These are phyloP conservation scores for Ctena decussata DNA, from an alignment of 2,888 invertebrate species.

Conservation along the genomic window DNA sequence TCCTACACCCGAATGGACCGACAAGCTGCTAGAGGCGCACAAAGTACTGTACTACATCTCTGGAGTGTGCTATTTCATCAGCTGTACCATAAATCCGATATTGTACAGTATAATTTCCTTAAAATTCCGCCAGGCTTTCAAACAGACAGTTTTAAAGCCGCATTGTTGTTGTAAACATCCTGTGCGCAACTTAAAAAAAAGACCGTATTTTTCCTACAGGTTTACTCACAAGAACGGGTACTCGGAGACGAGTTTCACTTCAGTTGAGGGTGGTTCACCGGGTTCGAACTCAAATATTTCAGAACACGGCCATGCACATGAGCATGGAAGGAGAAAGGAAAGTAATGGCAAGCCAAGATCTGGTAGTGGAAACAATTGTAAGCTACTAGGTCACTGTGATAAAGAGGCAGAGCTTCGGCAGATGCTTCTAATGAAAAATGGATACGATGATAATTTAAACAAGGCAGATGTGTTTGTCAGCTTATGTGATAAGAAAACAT, in stretches of 20 bases:
- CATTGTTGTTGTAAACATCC: conserved; percentile 61
- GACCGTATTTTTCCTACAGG: conserved; percentile 71
- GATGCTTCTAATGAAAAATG: conserved; percentile 8
- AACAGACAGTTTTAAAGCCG: conserved; percentile 88
- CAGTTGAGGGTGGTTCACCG: conserved; percentile 60
- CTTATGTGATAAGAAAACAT: conserved; percentile 12
- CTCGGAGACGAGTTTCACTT: conserved; percentile 75
- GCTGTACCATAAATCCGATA: conserved; percentile 97
- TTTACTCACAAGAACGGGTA: conserved; percentile 74
- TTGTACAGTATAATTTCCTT: conserved; percentile 98
- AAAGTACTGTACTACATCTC: conserved; percentile 93
- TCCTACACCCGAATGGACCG: conserved; percentile 68
- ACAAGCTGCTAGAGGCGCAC: conserved; percentile 89
- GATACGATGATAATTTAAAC: conserved; percentile 33
- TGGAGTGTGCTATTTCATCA: conserved; percentile 96
- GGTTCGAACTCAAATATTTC: background rate
- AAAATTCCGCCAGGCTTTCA: conserved; percentile 97
- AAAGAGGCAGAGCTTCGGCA: conserved; percentile 46
- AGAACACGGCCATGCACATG: background rate
- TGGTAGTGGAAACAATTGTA: conserved; percentile 33
- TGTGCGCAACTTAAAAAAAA: conserved; percentile 37
- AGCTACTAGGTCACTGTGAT: background rate
- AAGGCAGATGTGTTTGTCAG: conserved; percentile 40
- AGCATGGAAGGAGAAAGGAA: conserved; percentile 26
- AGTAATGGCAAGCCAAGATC: conserved; percentile 22